Evolutionary conservation across 2,797 vertebrate species (phyloP).

Genomic region (Sebastes steindachneri): DNA sequence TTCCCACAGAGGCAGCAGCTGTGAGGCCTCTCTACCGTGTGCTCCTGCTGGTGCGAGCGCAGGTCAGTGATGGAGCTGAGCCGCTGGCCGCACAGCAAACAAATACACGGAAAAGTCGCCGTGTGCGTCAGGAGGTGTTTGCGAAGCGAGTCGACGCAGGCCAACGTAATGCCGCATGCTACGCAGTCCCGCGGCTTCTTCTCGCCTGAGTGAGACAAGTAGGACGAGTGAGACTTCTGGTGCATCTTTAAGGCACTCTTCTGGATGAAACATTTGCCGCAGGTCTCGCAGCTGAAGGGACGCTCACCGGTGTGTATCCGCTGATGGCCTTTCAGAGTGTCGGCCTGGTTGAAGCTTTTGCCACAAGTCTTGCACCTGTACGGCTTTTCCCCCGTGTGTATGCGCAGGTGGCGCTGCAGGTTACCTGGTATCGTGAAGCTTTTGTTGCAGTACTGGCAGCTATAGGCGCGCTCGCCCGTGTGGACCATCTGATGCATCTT

Average conservation of each 20-base stretch:
- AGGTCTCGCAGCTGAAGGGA: slow-evolving; percentile 82
- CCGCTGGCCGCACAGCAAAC: slow-evolving; percentile 58
- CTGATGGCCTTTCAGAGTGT: slow-evolving; percentile 84
- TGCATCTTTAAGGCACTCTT: slow-evolving; percentile 81
- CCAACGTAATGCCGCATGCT: slow-evolving; percentile 56
- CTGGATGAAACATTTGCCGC: slow-evolving; percentile 83
- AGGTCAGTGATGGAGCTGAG: slow-evolving; percentile 71
- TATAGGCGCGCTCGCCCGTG: slow-evolving; percentile 79
- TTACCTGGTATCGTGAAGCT: slow-evolving; percentile 84
- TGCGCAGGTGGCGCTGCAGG: slow-evolving; percentile 85
- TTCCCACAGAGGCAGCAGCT: slow-evolving; percentile 76
- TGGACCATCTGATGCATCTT: slow-evolving; percentile 83
- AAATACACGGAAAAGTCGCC: slow-evolving; percentile 51
- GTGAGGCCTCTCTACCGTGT: slow-evolving; percentile 65
- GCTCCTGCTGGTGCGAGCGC: slow-evolving; percentile 77
- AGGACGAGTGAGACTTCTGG: slow-evolving; percentile 66
- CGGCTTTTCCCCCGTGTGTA: slow-evolving; percentile 88
- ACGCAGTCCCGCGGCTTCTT: slow-evolving; percentile 64
- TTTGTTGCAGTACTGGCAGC: slow-evolving; percentile 84
- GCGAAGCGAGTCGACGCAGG: slow-evolving; percentile 65
- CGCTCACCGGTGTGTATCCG: slow-evolving; percentile 85
- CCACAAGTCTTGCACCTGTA: slow-evolving; percentile 83
- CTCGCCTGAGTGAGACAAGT: slow-evolving; percentile 35
- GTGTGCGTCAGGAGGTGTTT: slow-evolving; percentile 70
- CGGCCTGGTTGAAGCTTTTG: slow-evolving; percentile 85